phyloP scores from a whole-genome alignment of 2,888 invertebrate species.

The Cylindroiulus punctatus region DNA sequence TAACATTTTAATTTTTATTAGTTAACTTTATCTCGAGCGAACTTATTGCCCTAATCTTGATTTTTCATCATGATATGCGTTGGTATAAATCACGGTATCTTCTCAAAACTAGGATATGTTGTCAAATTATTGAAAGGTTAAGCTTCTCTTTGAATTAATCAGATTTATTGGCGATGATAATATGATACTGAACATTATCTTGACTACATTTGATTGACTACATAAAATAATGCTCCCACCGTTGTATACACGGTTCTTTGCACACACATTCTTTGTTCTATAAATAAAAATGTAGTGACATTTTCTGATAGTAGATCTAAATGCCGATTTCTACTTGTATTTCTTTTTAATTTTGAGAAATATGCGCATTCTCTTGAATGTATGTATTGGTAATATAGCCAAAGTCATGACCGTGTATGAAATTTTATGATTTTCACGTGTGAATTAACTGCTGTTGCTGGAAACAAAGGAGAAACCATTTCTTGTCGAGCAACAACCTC shows the following conservation, averaged over 20 bases:
- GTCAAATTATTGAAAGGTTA: neutral
- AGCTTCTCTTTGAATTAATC: neutral
- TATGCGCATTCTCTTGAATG: too few species aligned
- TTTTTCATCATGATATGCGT: neutral
- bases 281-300: neutral
- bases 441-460: neutral
- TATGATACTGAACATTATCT: neutral
- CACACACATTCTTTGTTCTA: too few species aligned
- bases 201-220: neutral
- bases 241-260: too few species aligned
- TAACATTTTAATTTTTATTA: too few species aligned
- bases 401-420: neutral
- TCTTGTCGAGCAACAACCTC: constrained; percentile 15
- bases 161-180: neutral
- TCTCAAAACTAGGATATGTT: neutral
- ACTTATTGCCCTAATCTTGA: neutral
- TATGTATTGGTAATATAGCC: too few species aligned
- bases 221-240: neutral
- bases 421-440: constrained; percentile 20
- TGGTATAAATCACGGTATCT: neutral
- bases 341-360: too few species aligned
- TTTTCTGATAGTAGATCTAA: neutral
- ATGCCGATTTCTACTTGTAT: too few species aligned
- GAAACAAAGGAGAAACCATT: constrained; percentile 34
- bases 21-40: too few species aligned